Evolutionary conservation across 1,140 invertebrate genomes (phyloP).

Genomic region (Tetramorium parvispinum): DNA sequence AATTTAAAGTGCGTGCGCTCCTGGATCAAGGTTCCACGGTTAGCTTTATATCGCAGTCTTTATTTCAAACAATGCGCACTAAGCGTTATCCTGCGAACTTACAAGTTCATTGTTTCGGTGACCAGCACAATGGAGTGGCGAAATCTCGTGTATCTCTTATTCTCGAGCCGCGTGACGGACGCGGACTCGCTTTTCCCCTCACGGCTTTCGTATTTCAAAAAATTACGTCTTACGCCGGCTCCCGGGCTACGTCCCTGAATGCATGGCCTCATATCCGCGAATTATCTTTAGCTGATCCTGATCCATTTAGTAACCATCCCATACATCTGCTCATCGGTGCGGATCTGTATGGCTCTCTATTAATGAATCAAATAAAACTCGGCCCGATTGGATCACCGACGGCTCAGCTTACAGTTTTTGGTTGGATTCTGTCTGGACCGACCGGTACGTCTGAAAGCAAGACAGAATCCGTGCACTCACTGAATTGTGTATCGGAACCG

Average conservation of each 20-base stretch:
- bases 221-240: constrained; percentile 42
- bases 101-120: constrained; percentile 11
- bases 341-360: constrained; percentile 36
- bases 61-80: constrained; percentile 33
- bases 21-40: constrained; percentile 53
- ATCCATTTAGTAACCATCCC: constrained; percentile 28
- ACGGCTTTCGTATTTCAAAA: constrained; percentile 34
- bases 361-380: constrained; percentile 37
- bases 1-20: constrained; percentile 32
- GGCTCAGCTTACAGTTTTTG: neutral
- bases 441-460: neutral
- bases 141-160: constrained; percentile 12
- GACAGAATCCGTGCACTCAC: neutral
- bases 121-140: neutral
- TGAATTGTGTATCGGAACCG: constrained; percentile 30
- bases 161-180: constrained; percentile 18
- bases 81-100: neutral
- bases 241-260: neutral
- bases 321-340: constrained; percentile 60
- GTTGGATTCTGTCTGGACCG: constrained; percentile 39
- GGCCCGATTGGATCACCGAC: constrained; percentile 18
- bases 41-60: constrained; percentile 41
- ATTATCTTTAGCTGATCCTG: constrained; percentile 53
- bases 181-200: neutral
- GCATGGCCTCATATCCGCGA: constrained; percentile 54